Conservation (phyloP, 1,140 invertebrate genomes). For the Pachypsylla venusta region DNA sequence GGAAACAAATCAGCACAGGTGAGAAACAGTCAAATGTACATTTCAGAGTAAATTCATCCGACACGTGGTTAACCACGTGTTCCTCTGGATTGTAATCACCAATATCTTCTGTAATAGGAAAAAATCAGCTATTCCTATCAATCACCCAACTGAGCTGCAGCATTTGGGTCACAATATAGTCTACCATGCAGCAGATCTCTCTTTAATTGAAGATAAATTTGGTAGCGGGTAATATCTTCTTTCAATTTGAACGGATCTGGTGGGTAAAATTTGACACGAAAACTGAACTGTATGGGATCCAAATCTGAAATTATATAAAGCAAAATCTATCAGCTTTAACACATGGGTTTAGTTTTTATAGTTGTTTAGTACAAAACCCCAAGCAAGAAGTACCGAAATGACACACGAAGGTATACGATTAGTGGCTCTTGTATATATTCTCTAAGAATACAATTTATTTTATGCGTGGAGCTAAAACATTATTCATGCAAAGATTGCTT, state of each 20-base stretch:
- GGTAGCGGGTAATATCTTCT: slow-evolving; percentile 78
- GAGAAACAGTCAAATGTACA: too few species aligned
- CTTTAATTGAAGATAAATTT: slow-evolving; percentile 86
- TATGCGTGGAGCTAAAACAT: too few species aligned
- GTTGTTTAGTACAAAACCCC: not conserved
- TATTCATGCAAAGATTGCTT: too few species aligned
- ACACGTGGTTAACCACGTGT: slow-evolving; percentile 77
- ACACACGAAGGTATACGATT: too few species aligned
- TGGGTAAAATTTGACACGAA: slow-evolving; percentile 89
- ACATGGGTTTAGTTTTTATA: not conserved
- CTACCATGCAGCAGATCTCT: slow-evolving; percentile 87
- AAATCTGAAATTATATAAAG: slow-evolving; percentile 51
- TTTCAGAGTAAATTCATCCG: too few species aligned
- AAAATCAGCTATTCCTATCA: slow-evolving; percentile 88
- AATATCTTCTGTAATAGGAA: slow-evolving; percentile 75
- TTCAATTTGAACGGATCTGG: slow-evolving; percentile 70
- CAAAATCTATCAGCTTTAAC: slow-evolving; percentile 6
- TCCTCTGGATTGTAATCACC: slow-evolving; percentile 85
- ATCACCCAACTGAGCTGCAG: slow-evolving; percentile 77
- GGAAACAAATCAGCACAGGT: not conserved
- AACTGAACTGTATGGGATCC: slow-evolving; percentile 74
- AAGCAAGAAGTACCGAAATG: not conserved
- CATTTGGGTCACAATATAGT: slow-evolving; percentile 75
- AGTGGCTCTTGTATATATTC: too few species aligned
- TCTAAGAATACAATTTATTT: too few species aligned